These are phyloP conservation scores for Notothenia rossii DNA, from an alignment of 2,113 vertebrate species.

Conservation along the genomic window DNA sequence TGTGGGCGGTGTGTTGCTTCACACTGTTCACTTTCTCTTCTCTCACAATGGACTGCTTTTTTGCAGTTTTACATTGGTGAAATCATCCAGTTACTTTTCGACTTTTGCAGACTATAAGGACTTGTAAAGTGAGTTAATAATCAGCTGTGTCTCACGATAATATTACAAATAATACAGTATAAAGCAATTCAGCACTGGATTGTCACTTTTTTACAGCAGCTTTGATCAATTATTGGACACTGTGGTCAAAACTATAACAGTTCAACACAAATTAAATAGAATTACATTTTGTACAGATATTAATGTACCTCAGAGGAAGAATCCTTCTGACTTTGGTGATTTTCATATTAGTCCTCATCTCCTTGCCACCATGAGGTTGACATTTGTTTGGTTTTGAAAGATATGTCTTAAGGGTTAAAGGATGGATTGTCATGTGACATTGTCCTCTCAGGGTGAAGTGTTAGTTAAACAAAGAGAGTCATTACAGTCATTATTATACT, in stretches of 20 bases:
- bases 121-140: constrained; percentile 2
- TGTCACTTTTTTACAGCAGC: background rate
- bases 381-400: background rate
- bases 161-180: background rate
- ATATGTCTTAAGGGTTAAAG: background rate
- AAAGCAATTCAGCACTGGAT: background rate
- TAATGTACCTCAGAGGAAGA: background rate
- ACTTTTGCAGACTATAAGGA: background rate
- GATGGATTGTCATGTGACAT: background rate
- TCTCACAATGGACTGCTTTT: background rate
- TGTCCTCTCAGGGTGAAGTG: background rate
- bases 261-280: background rate
- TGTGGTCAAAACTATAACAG: background rate
- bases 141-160: background rate
- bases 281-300: background rate
- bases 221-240: background rate
- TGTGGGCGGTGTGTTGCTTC: constrained; percentile 49
- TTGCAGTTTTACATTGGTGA: constrained; percentile 4
- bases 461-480: too few species aligned
- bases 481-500: too few species aligned
- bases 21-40: constrained; percentile 39
- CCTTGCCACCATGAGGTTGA: background rate
- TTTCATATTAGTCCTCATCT: too few species aligned
- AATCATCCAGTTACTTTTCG: background rate
- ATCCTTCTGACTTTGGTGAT: background rate